These are phyloP conservation scores for Bradypodion ventrale DNA, from an alignment of 2,797 vertebrate species.

Conservation along the genomic window DNA sequence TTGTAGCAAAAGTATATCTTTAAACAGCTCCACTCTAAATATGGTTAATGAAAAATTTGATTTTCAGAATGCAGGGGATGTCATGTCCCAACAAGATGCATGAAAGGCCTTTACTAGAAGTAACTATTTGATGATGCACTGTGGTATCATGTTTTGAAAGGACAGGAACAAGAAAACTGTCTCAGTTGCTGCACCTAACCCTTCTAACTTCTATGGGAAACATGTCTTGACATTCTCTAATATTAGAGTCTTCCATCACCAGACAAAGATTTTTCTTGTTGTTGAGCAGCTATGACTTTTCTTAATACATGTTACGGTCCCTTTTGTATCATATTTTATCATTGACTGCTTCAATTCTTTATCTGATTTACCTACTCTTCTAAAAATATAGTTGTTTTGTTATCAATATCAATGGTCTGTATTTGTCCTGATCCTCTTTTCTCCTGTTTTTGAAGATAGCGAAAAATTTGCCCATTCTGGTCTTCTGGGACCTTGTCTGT, in stretches of 20 bases:
- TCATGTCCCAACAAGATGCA: too few species aligned
- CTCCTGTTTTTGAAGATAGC: too few species aligned
- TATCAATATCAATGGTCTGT: not conserved
- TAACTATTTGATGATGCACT: too few species aligned
- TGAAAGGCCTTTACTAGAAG: too few species aligned
- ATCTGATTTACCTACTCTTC: not conserved
- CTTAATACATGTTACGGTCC: not conserved
- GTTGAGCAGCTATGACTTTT: not conserved
- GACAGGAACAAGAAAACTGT: too few species aligned
- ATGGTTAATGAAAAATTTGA: not conserved
- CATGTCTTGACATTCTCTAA: not conserved
- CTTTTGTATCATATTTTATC: too few species aligned
- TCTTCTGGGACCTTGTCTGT: too few species aligned
- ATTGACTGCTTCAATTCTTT: not conserved
- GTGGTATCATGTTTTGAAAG: too few species aligned
- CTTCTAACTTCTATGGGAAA: not conserved
- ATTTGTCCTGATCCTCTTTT: not conserved
- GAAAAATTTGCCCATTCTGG: too few species aligned
- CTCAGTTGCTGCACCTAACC: not conserved
- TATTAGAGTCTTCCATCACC: not conserved
- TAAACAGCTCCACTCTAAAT: not conserved
- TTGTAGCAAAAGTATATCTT: conserved; percentile 38
- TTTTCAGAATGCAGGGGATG: conserved; percentile 42
- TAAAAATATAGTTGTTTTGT: not conserved
- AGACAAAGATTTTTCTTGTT: not conserved